Evolutionary conservation across 2,797 vertebrate genomes (phyloP), one percentile per base, ranked within the genome.

Genomic region (Labroides dimidiatus): DNA sequence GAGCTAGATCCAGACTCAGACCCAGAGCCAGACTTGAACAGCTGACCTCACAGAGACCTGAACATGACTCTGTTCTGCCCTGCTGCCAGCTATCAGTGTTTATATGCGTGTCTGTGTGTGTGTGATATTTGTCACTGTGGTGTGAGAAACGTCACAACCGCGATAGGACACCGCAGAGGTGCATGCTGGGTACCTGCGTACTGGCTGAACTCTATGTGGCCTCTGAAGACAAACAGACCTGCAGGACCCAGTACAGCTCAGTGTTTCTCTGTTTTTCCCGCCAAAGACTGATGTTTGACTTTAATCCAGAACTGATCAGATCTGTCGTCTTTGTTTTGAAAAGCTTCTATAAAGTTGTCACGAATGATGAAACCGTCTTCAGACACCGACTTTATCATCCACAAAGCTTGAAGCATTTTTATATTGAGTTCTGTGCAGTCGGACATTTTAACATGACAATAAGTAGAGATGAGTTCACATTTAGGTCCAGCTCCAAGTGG

Each of bases 91-190:
- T 50, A 23, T 84, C 70, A 73, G 67, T 81, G 67, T 79, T 47
- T 63, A 14, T 69, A n/a, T 63, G 64, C 67, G 81, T 82, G 78
- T 77, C 20, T 80, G 52, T 27, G 53, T 52, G 64, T 64, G 72
- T 88, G 85, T 79, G 87, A 89, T 91, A 91, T 90, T 89, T 87
- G 78, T 75, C 89, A 65, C 84, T 3, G 49, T 15, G 65, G 75
- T 41, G 87, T 77, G 76, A 93, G 87, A 90, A 92, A 84, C 83
- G 64, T 83, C 90, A 91, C 76, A 17, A 50, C 43, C 57, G 76
- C 54, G 84, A 88, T 72, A 89, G 84, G 82, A 89, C 80, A 86
- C 84, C 64, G 11, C 80, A 81, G 78, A 75, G 82, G 37, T 85
- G 84, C 82, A 86, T 84, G 75, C 71, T 85, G 85, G 80, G 80